Conservation (phyloP, 2,113 vertebrate genomes). For the Oreochromis aureus region DNA sequence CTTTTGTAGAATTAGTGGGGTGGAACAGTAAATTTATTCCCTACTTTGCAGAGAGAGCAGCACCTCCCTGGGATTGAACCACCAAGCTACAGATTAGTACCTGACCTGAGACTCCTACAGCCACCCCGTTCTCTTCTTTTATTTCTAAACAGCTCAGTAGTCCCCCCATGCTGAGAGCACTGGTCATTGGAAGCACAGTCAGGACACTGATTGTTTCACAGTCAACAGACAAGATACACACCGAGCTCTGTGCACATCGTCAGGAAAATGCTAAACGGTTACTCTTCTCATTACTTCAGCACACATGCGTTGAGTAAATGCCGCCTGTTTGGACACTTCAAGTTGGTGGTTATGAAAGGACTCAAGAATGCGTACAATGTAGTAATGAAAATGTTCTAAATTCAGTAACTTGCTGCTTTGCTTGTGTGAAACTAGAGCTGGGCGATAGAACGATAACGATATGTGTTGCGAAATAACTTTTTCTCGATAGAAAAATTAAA, state of each 20-base stretch:
- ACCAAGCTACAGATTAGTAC: not conserved
- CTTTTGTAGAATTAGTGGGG: not conserved
- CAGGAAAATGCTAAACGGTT: conserved; percentile 17
- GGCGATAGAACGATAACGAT: no score
- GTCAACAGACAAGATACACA: conserved; percentile 52
- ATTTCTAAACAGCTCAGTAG: not conserved
- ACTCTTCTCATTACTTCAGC: conserved; percentile 6
- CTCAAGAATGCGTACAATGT: not conserved
- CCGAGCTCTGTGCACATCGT: not conserved
- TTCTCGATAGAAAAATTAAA: no score
- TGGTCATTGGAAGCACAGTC: not conserved
- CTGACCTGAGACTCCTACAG: not conserved
- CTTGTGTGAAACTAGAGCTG: no score
- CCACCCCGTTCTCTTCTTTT: accelerated
- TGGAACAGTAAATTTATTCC: not conserved
- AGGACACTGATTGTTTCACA: conserved; percentile 25
- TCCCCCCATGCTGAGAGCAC: not conserved
- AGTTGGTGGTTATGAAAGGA: not conserved
- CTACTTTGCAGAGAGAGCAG: not conserved
- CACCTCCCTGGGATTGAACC: not conserved
- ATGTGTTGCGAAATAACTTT: no score
- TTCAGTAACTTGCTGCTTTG: not conserved
- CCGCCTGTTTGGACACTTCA: not conserved
- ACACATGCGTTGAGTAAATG: not conserved
- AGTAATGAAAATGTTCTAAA: not conserved